phyloP scores from a whole-genome alignment of 2,888 invertebrate species.

The Venusia cambrica region DNA sequence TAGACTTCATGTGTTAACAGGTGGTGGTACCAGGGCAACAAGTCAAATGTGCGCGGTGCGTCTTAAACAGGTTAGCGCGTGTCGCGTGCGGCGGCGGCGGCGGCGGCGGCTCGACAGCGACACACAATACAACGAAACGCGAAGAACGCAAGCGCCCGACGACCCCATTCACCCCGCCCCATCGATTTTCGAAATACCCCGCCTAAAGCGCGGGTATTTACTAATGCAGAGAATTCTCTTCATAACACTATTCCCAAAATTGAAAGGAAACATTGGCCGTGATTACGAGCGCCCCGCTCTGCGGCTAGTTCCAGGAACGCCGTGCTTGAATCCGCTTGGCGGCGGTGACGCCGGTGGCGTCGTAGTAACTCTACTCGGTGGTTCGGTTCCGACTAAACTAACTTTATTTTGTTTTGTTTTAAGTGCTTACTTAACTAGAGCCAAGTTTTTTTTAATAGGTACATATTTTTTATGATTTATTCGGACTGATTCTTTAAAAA shows the following conservation, averaged over 20 bases:
- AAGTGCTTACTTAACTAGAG: too few species aligned
- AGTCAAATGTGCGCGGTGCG: constrained; percentile 53
- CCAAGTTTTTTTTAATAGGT: too few species aligned
- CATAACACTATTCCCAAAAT: constrained; percentile 57
- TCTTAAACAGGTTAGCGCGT: constrained; percentile 53
- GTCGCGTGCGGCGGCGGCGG: constrained; percentile 58
- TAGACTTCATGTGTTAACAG: constrained; percentile 71
- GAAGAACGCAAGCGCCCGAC: constrained; percentile 54
- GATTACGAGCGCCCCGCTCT: constrained; percentile 9
- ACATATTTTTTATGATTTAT: too few species aligned
- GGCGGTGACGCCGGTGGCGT: neutral
- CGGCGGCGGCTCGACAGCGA: constrained; percentile 54
- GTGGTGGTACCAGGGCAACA: constrained; percentile 74
- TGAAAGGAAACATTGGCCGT: constrained; percentile 38
- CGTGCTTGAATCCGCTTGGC: too few species aligned
- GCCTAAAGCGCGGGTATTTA: constrained; percentile 65
- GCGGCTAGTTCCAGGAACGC: neutral
- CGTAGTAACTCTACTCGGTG: too few species aligned
- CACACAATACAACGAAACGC: constrained; percentile 48
- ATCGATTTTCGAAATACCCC: constrained; percentile 71
- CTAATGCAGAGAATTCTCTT: constrained; percentile 69
- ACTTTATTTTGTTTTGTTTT: too few species aligned
- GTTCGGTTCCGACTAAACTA: too few species aligned
- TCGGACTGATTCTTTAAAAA: too few species aligned
- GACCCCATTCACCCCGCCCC: constrained; percentile 44